These are phyloP conservation scores for Brachystomella parvula DNA, from an alignment of 1,140 invertebrate genomes.

Conservation along the genomic window DNA sequence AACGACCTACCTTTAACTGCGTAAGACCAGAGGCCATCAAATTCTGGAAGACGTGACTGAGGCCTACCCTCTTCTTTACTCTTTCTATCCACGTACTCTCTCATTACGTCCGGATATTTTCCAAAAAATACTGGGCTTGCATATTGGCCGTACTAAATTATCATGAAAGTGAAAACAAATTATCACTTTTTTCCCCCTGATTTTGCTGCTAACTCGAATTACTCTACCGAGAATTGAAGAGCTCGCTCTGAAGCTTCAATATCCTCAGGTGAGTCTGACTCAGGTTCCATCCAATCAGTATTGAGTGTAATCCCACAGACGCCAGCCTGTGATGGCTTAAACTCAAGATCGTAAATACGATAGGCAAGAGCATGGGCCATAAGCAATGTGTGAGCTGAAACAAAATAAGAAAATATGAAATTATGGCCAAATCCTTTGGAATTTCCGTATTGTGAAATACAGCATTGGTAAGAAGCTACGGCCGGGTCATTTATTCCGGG, in stretches of 20 bases:
- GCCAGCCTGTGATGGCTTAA: slow-evolving; percentile 19
- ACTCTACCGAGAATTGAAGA: slow-evolving; percentile 22
- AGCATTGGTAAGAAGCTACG: slow-evolving; percentile 20
- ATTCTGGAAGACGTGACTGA: slow-evolving; percentile 32
- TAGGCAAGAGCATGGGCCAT: slow-evolving; percentile 32
- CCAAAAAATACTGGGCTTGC: slow-evolving; percentile 55
- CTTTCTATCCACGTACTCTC: slow-evolving; percentile 27
- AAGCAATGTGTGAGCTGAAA: slow-evolving; percentile 28
- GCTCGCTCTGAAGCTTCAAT: slow-evolving; percentile 27
- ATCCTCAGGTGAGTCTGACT: slow-evolving; percentile 6
- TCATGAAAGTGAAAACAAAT: not conserved
- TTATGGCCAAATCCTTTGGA: too few species aligned
- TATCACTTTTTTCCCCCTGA: not conserved
- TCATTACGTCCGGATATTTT: slow-evolving; percentile 42
- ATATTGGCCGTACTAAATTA: slow-evolving; percentile 50
- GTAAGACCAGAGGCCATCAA: slow-evolving; percentile 41
- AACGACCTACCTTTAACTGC: slow-evolving; percentile 46
- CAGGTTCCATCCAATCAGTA: slow-evolving; percentile 40
- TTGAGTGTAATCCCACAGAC: slow-evolving; percentile 24
- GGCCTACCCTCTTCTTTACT: slow-evolving; percentile 26
- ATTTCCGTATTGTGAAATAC: too few species aligned
- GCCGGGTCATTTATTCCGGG: slow-evolving; percentile 12
- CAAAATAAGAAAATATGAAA: too few species aligned
- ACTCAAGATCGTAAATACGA: slow-evolving; percentile 24
- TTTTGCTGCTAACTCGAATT: not conserved